Evolutionary conservation across 2,113 vertebrate genomes (phyloP).

Genomic region (Microcebus tavaratra): DNA sequence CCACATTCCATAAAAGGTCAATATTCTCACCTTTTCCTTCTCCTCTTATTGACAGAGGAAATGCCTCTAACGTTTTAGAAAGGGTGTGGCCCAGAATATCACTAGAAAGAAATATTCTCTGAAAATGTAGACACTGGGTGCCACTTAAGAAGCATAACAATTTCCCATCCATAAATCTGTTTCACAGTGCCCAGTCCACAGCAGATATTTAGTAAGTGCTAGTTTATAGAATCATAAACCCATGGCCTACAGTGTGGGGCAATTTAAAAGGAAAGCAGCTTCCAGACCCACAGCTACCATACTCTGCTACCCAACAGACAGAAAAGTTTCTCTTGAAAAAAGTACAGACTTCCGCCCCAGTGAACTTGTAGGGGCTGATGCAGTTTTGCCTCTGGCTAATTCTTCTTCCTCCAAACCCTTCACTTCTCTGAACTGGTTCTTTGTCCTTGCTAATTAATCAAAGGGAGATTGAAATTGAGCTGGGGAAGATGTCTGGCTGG

Average conservation of each 20-base stretch:
- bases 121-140: background rate
- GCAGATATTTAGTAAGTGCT: background rate
- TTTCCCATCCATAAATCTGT: background rate
- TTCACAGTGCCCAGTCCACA: background rate
- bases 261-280: background rate
- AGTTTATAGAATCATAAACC: background rate
- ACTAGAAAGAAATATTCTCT: background rate
- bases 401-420: background rate
- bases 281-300: background rate
- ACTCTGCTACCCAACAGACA: background rate
- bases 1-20: background rate
- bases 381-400: background rate
- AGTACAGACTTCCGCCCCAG: fast-evolving
- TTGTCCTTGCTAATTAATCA: background rate
- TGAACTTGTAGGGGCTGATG: background rate
- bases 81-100: background rate
- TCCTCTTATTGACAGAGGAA: background rate
- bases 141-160: background rate
- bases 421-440: background rate
- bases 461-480: background rate
- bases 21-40: background rate
- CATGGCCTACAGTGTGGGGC: background rate
- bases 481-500: background rate
- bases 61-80: background rate
- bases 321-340: background rate